These are phyloP conservation scores for Novumbra hubbsi DNA, from an alignment of 2,797 vertebrate genomes.

Conservation along the genomic window DNA sequence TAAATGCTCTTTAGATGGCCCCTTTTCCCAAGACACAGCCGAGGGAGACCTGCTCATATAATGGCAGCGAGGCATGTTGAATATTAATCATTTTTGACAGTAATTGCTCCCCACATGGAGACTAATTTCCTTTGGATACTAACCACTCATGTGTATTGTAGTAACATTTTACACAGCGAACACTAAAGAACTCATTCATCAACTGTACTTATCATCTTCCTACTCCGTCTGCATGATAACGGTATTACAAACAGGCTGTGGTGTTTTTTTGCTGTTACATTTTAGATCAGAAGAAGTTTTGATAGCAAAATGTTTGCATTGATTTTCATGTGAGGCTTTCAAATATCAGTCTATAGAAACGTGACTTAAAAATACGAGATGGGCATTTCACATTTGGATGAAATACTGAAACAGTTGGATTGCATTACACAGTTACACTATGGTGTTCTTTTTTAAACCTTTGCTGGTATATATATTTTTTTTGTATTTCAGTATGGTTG, in stretches of 20 bases:
- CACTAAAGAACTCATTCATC: neutral
- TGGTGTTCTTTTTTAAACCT: neutral
- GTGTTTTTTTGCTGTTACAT: neutral
- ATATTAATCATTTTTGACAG: slow-evolving; percentile 63
- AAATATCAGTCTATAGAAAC: neutral
- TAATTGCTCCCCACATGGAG: slow-evolving; percentile 54
- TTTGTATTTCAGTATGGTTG: neutral
- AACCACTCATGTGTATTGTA: slow-evolving; percentile 35
- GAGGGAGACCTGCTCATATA: slow-evolving; percentile 60
- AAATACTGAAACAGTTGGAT: neutral
- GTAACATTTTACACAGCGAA: neutral
- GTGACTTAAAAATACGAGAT: neutral
- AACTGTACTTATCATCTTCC: neutral
- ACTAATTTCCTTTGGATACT: slow-evolving; percentile 51
- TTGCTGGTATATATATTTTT: neutral
- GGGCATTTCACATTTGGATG: neutral
- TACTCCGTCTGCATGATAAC: neutral
- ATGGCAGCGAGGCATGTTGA: slow-evolving; percentile 62
- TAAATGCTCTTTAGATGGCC: slow-evolving; percentile 46
- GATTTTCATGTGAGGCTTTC: neutral
- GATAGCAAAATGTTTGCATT: neutral
- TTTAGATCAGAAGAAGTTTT: neutral
- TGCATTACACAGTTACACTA: neutral
- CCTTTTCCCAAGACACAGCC: slow-evolving; percentile 54
- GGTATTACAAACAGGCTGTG: neutral